Evolutionary conservation across 2,113 vertebrate species (phyloP).

Genomic region (Hystrix brachyura): DNA sequence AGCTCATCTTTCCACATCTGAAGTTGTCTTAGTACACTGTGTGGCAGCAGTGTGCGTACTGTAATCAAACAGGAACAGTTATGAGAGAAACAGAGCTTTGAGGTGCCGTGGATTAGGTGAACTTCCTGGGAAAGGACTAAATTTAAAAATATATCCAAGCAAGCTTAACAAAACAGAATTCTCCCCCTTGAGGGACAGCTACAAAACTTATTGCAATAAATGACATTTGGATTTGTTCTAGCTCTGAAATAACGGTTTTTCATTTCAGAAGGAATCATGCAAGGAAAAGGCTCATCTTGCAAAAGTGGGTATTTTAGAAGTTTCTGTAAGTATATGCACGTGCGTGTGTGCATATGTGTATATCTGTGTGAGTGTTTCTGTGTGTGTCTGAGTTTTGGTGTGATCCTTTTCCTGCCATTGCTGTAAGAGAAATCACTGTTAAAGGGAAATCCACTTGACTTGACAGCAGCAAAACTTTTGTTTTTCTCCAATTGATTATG

Average conservation of each 20-base stretch:
- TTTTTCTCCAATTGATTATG: background rate
- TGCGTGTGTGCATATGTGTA: background rate
- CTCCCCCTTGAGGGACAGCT: background rate
- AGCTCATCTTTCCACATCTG: background rate
- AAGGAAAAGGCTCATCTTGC: background rate
- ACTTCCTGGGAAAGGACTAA: background rate
- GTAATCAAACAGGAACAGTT: background rate
- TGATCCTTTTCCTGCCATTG: background rate
- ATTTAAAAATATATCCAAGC: background rate
- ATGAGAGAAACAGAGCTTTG: background rate
- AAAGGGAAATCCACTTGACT: background rate
- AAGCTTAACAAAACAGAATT: background rate
- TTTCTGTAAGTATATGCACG: background rate
- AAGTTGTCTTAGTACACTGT: background rate
- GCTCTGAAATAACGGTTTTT: slow-evolving; percentile 24
- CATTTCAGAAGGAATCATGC: background rate
- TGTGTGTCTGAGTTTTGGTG: background rate
- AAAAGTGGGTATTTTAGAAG: background rate
- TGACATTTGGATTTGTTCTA: background rate
- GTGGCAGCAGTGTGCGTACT: background rate
- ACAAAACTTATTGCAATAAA: background rate
- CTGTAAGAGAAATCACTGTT: background rate
- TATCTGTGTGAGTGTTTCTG: background rate
- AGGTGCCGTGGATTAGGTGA: background rate
- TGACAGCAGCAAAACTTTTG: background rate